phyloP scores from a whole-genome alignment of 2,888 invertebrate genomes.

The Cosmia pyralina region DNA sequence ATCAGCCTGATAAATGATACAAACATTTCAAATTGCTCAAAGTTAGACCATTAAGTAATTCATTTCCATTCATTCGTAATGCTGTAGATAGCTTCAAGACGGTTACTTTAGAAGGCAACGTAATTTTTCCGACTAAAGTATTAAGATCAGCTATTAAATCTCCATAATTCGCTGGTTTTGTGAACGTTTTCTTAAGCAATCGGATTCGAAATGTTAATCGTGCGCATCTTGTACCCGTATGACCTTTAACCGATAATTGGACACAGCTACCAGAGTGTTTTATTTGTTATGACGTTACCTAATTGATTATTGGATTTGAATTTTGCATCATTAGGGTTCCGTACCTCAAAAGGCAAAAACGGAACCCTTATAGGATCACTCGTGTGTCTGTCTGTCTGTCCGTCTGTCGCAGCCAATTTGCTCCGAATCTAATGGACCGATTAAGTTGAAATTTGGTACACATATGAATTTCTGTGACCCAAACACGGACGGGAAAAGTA shows the following conservation, averaged over 20 bases:
- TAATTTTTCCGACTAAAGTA: constrained; percentile 35
- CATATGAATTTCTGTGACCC: too few species aligned
- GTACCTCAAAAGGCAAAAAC: too few species aligned
- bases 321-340: constrained; percentile 55
- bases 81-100: constrained; percentile 13
- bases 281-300: constrained; percentile 56
- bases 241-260: constrained; percentile 70
- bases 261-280: constrained; percentile 59
- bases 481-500: too few species aligned
- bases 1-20: constrained; percentile 27
- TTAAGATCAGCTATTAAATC: constrained; percentile 50
- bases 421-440: too few species aligned
- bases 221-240: constrained; percentile 62
- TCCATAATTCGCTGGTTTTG: constrained; percentile 48
- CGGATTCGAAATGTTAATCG: constrained; percentile 72
- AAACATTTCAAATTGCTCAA: constrained; percentile 26
- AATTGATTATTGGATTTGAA: constrained; percentile 56
- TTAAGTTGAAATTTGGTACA: too few species aligned
- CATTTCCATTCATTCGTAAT: constrained; percentile 38
- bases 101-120: constrained; percentile 47
- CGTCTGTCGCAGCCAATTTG: too few species aligned
- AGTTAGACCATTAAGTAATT: constrained; percentile 16
- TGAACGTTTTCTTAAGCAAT: constrained; percentile 66
- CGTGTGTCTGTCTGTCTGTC: too few species aligned
- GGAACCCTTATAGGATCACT: too few species aligned